phyloP scores from a whole-genome alignment of 2,113 vertebrate genomes.

The Mus pahari region DNA sequence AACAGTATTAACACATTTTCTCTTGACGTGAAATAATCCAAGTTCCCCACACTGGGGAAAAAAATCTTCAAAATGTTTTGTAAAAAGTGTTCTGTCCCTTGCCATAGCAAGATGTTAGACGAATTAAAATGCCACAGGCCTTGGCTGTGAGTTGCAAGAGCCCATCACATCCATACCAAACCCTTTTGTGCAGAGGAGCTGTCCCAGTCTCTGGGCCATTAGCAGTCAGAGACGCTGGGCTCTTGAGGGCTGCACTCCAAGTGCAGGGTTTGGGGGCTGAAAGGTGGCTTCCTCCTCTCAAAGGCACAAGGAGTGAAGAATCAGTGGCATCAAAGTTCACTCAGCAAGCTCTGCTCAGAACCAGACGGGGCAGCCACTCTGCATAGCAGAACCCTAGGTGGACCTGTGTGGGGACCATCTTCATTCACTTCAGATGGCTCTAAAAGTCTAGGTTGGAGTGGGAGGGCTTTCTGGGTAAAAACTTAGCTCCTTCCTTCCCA shows the following conservation, averaged over 20 bases:
- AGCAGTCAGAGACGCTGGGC: neutral
- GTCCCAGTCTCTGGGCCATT: neutral
- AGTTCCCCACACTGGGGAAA: neutral
- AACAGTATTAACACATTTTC: neutral
- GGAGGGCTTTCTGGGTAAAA: neutral
- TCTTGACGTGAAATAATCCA: neutral
- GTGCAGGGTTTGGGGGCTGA: neutral
- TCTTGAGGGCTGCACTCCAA: neutral
- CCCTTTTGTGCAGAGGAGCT: neutral
- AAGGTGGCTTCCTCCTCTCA: neutral
- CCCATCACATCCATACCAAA: accelerated
- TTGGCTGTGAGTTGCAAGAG: neutral
- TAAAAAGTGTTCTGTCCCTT: neutral
- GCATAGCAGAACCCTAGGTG: neutral
- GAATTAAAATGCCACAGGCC: neutral
- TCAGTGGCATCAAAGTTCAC: neutral
- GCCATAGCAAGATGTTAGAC: neutral
- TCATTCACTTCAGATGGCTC: neutral
- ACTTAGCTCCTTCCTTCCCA: neutral
- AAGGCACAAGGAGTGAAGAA: neutral
- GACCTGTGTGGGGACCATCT: too few relatives aligned
- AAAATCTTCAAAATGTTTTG: neutral
- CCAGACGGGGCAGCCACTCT: neutral
- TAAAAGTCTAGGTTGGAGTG: accelerated
- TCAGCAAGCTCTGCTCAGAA: neutral